phyloP scores from a whole-genome alignment of 2,113 vertebrate species.

The Hiodon alosoides region DNA sequence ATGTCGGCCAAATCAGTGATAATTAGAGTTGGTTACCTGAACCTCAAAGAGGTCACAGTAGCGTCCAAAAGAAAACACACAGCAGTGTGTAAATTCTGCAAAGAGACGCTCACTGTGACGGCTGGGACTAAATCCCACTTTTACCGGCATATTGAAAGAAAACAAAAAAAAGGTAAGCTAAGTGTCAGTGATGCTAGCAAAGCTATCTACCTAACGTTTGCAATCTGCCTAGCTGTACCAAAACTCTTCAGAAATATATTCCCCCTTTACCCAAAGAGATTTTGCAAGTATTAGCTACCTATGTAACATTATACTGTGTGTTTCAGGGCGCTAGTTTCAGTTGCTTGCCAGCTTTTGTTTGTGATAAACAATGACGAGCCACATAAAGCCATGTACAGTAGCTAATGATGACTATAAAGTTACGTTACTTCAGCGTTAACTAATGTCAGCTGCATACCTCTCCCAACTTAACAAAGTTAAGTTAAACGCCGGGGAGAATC shows the following conservation, averaged over 20 bases:
- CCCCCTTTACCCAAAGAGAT: too few species aligned
- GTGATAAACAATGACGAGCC: slow-evolving; percentile 3
- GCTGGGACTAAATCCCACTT: slow-evolving; percentile 5
- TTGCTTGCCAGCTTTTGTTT: slow-evolving; percentile 7
- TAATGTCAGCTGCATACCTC: neutral
- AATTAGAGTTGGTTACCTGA: neutral
- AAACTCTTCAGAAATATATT: neutral
- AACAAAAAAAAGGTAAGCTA: slow-evolving; percentile 4
- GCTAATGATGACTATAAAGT: neutral
- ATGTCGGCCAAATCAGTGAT: neutral
- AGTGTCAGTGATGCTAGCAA: slow-evolving; percentile 1
- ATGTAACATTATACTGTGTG: neutral
- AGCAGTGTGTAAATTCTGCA: slow-evolving; percentile 10
- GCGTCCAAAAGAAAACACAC: neutral
- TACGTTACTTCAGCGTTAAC: neutral
- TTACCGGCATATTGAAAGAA: slow-evolving; percentile 3
- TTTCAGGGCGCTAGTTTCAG: slow-evolving; percentile 7
- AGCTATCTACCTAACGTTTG: neutral
- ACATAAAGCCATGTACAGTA: neutral
- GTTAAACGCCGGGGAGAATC: slow-evolving; percentile 9
- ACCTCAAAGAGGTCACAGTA: neutral
- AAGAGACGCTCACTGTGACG: neutral
- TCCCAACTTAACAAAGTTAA: neutral
- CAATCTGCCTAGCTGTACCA: neutral
- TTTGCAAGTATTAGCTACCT: neutral